Base-by-base conservation (phyloP, 2,113 vertebrate genomes). In the Mystacornis crossleyi region DNA sequence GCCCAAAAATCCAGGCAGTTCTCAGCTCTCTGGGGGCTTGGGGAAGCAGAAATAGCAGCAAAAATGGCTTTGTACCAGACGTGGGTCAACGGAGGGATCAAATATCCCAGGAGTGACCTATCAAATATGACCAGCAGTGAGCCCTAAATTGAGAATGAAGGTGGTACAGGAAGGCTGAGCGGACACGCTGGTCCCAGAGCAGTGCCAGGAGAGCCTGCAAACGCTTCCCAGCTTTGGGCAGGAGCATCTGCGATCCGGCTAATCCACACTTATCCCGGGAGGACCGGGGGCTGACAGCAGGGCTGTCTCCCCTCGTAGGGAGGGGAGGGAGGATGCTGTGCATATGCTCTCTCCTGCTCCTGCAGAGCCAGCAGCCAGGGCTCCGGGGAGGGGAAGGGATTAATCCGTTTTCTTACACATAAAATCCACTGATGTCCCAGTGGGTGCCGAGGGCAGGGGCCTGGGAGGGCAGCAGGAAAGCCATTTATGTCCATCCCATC, bases 171-270 rank as follows among this genome's bases (percentile, higher is more conserved):
- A 36, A 50, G 57, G 43, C 29, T 58, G 42, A 47, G 2, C 0
- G 34, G 60, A 31, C 0, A 0, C 2, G 12, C 40, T 28, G 33
- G 31, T 42, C 29, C 47, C 51, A 55, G 12, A 25, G 57, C 23
- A 64, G 64, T 10, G 13, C 64, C 70, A 12, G 9, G 7, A 81
- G 47, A 38, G 71, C 10, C 17, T 29, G 26, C 25, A 48, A 57
- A 58, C 2, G 19, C 72, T 28, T 24, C 34, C 34, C 72, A 14
- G 83, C 61, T 81, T 50, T 4, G 38, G 61, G 82, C 74, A 72
- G 89, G 29, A 64, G 82, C 94, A 94, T 77, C 95, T 97, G 93
- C 0, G 8, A 93, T 62, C 55, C 34, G 54, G 95, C 88, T 95
- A 92, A 97, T 95, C 94, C 95, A 9, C 19, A 12, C 38, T 18